Conservation (phyloP, 1,140 invertebrate species). For the Diorhabda carinulata region DNA sequence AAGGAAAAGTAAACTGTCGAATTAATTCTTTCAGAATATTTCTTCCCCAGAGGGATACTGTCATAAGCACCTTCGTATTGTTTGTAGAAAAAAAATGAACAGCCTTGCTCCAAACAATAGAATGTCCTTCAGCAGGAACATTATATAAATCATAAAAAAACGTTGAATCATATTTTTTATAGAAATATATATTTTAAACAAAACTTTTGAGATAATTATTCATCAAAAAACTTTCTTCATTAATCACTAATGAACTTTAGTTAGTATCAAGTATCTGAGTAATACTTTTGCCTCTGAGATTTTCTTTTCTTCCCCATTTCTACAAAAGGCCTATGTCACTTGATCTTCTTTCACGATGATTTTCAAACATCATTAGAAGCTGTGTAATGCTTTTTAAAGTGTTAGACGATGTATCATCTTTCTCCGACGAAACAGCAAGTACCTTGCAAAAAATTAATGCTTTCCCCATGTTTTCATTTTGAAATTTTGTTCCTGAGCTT, state of each 20-base stretch:
- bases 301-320: too few relatives aligned
- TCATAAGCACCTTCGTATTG: slow-evolving; percentile 6
- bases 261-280: neutral
- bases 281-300: neutral
- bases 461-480: slow-evolving; percentile 14
- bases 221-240: neutral
- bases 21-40: neutral
- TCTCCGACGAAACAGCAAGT: slow-evolving; percentile 11
- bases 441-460: slow-evolving; percentile 7
- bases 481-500: neutral
- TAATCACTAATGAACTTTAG: slow-evolving; percentile 1
- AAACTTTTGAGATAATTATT: slow-evolving; percentile 1
- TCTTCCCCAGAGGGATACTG: slow-evolving; percentile 4
- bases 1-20: too few relatives aligned
- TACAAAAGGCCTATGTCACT: too few relatives aligned
- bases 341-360: neutral
- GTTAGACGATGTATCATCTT: slow-evolving; percentile 13
- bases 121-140: neutral
- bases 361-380: neutral
- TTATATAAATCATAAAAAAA: neutral
- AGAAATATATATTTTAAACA: slow-evolving; percentile 3
- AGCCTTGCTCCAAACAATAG: neutral
- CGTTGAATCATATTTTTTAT: neutral
- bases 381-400: slow-evolving; percentile 7
- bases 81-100: neutral